phyloP scores from a whole-genome alignment of 2,113 vertebrate species.

The Cinclus mexicanus region DNA sequence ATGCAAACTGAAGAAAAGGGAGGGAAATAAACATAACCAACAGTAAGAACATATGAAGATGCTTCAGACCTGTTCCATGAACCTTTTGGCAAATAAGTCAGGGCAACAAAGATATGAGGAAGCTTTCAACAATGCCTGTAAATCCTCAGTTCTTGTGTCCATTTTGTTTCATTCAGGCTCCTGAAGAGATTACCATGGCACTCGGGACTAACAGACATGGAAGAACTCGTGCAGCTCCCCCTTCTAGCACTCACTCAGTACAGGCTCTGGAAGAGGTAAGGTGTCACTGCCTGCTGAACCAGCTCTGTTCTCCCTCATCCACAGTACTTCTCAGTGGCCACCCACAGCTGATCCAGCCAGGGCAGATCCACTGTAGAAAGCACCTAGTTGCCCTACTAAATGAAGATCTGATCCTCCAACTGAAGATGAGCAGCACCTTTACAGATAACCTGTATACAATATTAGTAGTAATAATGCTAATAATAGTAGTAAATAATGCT shows the following conservation, averaged over 20 bases:
- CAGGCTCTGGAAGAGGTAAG: background rate
- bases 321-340: background rate
- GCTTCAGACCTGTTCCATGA: background rate
- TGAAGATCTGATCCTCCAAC: background rate
- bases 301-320: background rate
- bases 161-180: background rate
- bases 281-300: background rate
- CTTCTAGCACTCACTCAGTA: background rate
- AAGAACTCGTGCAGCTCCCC: rapidly evolving
- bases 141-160: background rate
- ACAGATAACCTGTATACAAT: background rate
- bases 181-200: background rate
- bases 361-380: background rate
- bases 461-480: no score
- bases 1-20: background rate
- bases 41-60: background rate
- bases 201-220: background rate
- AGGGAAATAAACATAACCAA: background rate
- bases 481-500: no score
- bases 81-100: background rate
- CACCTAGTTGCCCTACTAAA: background rate
- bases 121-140: background rate
- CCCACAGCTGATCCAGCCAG: background rate
- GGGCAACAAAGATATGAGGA: background rate
- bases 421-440: background rate